Evolutionary conservation across 2,113 vertebrate genomes (phyloP), one percentile per base, ranked within the genome.

Genomic region (Aramus guarauna): DNA sequence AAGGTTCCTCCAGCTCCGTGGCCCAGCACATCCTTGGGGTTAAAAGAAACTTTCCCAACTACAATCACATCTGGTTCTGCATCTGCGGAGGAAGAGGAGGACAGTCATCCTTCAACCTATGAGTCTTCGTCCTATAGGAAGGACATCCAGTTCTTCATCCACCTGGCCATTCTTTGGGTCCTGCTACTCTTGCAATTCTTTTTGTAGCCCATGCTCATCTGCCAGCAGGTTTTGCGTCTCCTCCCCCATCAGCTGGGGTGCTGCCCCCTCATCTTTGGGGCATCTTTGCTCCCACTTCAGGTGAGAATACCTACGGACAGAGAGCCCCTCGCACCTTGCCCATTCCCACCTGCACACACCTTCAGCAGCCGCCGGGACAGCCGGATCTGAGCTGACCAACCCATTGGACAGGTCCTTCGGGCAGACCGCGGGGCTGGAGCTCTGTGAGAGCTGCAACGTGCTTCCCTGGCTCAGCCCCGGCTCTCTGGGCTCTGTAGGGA

Each of bases 1-100:
- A 99, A 99, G 0, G 99, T 99, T 76, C 99, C 99, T 5, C 98
- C 98, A 17, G 99, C 98, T 69, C 99, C 99, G 0, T 98, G 99
- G 79, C 99, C 99, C 59, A 99, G 98, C 75, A 99, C 98, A 0
- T 99, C 98, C 50, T 98, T 97, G 32, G 99, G 97, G 41, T 95
- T 98, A 97, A 99, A 99, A 94, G 99, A 99, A 94, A 99, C 97
- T 96, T 99, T 99, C n/a, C 99, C 99, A 75, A 99, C 98, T 4
- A 98, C 94, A 21, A 99, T 97, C 69, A 98, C 81, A 1, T 98
- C 98, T 2, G 74, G 37, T 53, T 90, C 90, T n/a, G 23, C 52
- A 24, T 94, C 98, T 78, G 94, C 76, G 87, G 24, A 8, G n/a
- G n/a, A 82, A 67, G 15, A 60, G 29, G 45, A 72, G 41, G 43